phyloP scores from a whole-genome alignment of 2,888 invertebrate species.

The Limnephilus lunatus region DNA sequence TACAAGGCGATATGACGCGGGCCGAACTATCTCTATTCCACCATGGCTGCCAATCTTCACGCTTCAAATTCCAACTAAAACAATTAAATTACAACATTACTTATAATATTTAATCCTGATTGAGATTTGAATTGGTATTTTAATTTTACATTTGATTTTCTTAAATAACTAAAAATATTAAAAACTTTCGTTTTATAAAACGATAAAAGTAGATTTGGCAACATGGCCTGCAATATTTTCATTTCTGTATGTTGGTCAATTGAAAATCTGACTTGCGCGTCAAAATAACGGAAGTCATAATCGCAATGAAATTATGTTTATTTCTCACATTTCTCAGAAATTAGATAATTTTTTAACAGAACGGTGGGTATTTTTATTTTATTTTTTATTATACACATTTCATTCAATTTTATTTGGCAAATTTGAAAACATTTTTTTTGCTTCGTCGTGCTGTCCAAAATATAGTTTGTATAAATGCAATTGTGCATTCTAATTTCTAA shows the following conservation, averaged over 20 bases:
- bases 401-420: neutral
- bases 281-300: conserved; percentile 43
- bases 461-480: no score
- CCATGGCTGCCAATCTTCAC: conserved; percentile 49
- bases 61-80: conserved; percentile 10
- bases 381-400: neutral
- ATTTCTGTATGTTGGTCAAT: conserved; percentile 32
- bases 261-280: conserved; percentile 45
- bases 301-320: conserved; percentile 15
- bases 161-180: conserved; percentile 12
- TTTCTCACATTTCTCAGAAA: neutral
- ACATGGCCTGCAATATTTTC: conserved; percentile 44
- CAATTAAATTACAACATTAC: conserved; percentile 17
- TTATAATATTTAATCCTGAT: neutral
- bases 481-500: no score
- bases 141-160: neutral
- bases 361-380: neutral
- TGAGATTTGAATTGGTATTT: neutral
- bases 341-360: neutral
- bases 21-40: conserved; percentile 55
- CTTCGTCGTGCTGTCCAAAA: neutral
- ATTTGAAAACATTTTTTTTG: neutral
- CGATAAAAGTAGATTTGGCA: conserved; percentile 50
- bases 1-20: conserved; percentile 59
- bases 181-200: neutral